Evolutionary conservation across 1,140 invertebrate species (phyloP).

Genomic region (Drosophila prosaltans): DNA sequence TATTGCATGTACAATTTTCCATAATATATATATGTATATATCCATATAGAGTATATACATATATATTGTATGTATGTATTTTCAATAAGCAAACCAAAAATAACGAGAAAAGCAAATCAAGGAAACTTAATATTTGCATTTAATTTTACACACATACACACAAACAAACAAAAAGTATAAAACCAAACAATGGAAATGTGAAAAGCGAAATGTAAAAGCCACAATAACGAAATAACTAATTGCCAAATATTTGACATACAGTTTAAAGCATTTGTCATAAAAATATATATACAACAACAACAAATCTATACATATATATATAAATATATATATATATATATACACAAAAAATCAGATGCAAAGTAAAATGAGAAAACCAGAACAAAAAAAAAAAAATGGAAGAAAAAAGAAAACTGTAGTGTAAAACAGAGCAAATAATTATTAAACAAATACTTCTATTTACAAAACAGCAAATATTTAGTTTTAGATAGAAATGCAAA

Average conservation of each 20-base stretch:
- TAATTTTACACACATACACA: constrained; percentile 60
- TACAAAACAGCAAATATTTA: constrained; percentile 74
- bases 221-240: constrained; percentile 69
- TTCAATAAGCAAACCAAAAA: constrained; percentile 35
- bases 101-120: constrained; percentile 36
- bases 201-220: constrained; percentile 48
- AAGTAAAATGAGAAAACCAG: not conserved
- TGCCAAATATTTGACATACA: constrained; percentile 78
- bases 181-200: constrained; percentile 34
- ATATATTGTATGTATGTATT: constrained; percentile 32
- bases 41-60: constrained; percentile 25
- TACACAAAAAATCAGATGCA: constrained; percentile 27
- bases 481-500: constrained; percentile 54
- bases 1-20: constrained; percentile 57
- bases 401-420: constrained; percentile 24
- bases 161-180: constrained; percentile 11
- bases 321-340: constrained; percentile 33
- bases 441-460: constrained; percentile 71
- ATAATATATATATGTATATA: constrained; percentile 48
- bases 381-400: constrained; percentile 33
- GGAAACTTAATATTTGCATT: constrained; percentile 72
- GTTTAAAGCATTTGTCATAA: constrained; percentile 58
- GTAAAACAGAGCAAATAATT: constrained; percentile 61
- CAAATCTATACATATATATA: constrained; percentile 34
- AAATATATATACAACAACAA: constrained; percentile 23